Conservation (phyloP, 2,113 vertebrate species). For the Phainopepla nitens region DNA sequence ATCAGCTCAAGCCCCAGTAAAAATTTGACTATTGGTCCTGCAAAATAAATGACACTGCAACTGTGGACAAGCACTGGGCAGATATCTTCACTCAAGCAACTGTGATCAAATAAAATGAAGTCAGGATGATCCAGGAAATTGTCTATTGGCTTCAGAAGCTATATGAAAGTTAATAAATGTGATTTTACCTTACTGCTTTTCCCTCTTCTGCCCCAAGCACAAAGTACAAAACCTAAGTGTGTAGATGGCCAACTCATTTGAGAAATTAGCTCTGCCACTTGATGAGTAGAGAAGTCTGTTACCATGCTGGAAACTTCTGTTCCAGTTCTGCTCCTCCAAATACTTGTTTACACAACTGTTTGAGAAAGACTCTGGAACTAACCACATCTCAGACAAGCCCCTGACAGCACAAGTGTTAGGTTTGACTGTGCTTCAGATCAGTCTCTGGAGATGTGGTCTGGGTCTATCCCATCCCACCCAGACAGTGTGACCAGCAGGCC, state of each 20-base stretch:
- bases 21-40: not conserved
- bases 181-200: not conserved
- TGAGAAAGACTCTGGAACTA: not conserved
- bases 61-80: not conserved
- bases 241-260: not conserved
- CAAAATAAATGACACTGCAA: not conserved
- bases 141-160: not conserved
- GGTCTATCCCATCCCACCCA: not conserved
- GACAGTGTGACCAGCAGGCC: not conserved
- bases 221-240: not conserved
- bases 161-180: not conserved
- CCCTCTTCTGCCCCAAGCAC: not conserved
- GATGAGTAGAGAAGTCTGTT: not conserved
- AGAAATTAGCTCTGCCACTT: not conserved
- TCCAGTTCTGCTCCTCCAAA: not conserved
- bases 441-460: not conserved
- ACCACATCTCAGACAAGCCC: not conserved
- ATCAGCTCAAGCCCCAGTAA: not conserved
- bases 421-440: not conserved
- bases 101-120: not conserved
- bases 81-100: not conserved
- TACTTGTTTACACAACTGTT: not conserved
- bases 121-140: not conserved
- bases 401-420: not conserved
- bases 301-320: not conserved